Percentiles rank a stretch among this genome's conserved stretches.
Conservation (phyloP, 2,888 invertebrate species). For the Acholoe squamosa region DNA sequence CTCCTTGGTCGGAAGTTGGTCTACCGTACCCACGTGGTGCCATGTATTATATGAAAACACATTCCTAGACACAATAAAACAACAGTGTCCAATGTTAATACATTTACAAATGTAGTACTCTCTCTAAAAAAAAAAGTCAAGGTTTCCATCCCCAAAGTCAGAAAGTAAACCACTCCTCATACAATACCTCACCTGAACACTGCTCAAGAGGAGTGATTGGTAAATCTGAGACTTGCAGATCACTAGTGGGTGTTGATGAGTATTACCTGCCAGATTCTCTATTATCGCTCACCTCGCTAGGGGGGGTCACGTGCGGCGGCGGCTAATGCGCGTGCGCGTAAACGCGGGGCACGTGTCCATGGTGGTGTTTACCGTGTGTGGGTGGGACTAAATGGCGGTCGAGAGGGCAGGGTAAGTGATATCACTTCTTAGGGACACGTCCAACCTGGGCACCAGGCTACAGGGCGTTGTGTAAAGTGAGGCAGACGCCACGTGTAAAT, state of each 20-base stretch:
- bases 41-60: no score
- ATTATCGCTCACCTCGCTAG: not conserved
- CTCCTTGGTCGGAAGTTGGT: no score
- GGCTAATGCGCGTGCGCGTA: conserved; percentile 16
- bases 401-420: conserved; percentile 37
- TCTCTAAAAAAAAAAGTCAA: no score
- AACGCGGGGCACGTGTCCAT: not conserved
- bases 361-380: not conserved
- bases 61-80: no score
- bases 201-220: not conserved
- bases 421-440: conserved; percentile 39
- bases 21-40: no score
- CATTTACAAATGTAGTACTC: no score
- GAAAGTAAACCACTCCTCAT: not conserved
- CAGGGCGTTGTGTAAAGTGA: conserved; percentile 1
- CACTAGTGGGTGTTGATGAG: conserved; percentile 4
- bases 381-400: not conserved
- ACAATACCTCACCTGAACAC: not conserved
- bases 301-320: not conserved
- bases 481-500: conserved; percentile 14
- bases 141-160: no score
- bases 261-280: conserved; percentile 4
- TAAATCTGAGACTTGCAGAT: not conserved
- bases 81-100: no score
- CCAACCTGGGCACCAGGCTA: not conserved